These are phyloP conservation scores for Cantharis rufa DNA, from an alignment of 2,888 invertebrate genomes.

Conservation along the genomic window DNA sequence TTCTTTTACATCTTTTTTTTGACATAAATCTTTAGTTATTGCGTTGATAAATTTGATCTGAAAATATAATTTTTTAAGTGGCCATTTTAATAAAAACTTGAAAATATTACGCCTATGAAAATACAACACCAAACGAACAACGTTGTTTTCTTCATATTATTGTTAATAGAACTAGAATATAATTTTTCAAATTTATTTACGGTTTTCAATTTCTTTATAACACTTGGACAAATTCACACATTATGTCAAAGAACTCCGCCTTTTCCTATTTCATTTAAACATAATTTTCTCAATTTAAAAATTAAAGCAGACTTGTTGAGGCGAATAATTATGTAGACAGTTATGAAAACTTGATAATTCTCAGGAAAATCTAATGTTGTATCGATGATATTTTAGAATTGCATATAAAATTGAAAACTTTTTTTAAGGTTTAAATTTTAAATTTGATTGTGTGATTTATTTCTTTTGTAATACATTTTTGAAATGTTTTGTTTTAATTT, in stretches of 20 bases:
- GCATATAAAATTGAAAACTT: constrained; percentile 8
- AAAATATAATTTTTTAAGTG: constrained; percentile 17
- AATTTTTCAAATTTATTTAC: neutral
- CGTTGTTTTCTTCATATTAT: constrained; percentile 4
- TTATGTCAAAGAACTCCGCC: constrained; percentile 21
- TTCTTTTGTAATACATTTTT: neutral
- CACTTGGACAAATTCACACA: constrained; percentile 21
- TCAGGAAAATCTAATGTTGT: constrained; percentile 5
- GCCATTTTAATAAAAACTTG: constrained; percentile 1
- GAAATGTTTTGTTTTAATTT: neutral
- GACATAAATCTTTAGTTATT: constrained; percentile 29
- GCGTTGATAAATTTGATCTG: constrained; percentile 28
- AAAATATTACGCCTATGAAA: constrained; percentile 11
- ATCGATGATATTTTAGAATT: constrained; percentile 1
- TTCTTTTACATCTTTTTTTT: constrained; percentile 25
- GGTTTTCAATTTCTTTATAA: constrained; percentile 2
- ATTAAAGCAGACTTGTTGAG: neutral
- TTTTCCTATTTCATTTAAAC: constrained; percentile 4
- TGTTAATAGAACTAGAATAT: constrained; percentile 2
- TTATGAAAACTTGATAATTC: neutral
- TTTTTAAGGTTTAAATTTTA: constrained; percentile 4
- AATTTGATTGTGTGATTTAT: constrained; percentile 20
- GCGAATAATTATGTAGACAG: neutral
- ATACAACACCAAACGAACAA: neutral
- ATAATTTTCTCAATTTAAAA: neutral